phyloP scores from a whole-genome alignment of 2,113 vertebrate genomes.

The Phodopus roborovskii region DNA sequence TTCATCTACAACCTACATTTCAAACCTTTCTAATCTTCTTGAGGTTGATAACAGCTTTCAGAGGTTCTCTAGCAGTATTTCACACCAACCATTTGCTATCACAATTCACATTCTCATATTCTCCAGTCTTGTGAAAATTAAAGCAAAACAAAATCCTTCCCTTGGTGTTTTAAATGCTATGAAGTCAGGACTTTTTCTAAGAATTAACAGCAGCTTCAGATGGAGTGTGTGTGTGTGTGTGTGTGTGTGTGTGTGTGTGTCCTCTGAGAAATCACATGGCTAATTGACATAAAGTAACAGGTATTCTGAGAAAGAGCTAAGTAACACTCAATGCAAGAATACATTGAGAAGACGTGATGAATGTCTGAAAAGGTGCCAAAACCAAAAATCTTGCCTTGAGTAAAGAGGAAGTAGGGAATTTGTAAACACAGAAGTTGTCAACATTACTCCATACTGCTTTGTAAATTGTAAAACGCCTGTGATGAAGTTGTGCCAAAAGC shows the following conservation, averaged over 20 bases:
- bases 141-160: constrained; percentile 38
- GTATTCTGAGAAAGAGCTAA: constrained; percentile 11
- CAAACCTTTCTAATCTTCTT: neutral
- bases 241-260: neutral
- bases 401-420: constrained; percentile 72
- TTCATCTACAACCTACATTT: neutral
- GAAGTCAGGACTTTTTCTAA: neutral
- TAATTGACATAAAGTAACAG: constrained; percentile 25
- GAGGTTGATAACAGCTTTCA: neutral
- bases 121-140: constrained; percentile 42
- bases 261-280: neutral
- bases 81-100: neutral
- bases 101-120: neutral
- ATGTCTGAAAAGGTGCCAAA: constrained; percentile 71
- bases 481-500: constrained; percentile 81
- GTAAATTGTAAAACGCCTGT: constrained; percentile 78
- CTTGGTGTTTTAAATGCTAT: neutral
- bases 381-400: constrained; percentile 65
- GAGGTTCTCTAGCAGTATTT: neutral
- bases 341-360: constrained; percentile 53
- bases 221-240: neutral
- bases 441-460: constrained; percentile 78
- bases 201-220: neutral
- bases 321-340: constrained; percentile 17
- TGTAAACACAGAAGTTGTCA: constrained; percentile 81